phyloP scores from a whole-genome alignment of 2,113 vertebrate species.

The Gambusia holbrooki region DNA sequence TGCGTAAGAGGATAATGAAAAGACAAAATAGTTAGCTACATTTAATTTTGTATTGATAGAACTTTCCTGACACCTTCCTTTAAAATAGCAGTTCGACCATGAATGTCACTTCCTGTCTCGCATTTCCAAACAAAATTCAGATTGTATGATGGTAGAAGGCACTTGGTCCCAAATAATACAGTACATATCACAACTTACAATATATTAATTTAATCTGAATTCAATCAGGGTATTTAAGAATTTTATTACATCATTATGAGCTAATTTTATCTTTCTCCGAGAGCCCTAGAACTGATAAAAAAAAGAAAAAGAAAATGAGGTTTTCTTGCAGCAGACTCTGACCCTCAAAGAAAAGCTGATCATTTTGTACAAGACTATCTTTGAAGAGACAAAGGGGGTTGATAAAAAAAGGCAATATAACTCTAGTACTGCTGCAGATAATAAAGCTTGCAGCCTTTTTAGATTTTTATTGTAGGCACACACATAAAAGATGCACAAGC shows the following conservation, averaged over 20 bases:
- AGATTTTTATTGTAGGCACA: constrained; percentile 1
- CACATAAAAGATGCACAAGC: constrained; percentile 9
- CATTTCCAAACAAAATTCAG: no score
- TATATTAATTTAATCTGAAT: not conserved
- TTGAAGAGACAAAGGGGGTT: constrained; percentile 4
- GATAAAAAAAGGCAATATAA: constrained; percentile 31
- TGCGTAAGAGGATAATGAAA: no score
- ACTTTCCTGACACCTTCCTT: no score
- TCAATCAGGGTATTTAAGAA: not conserved
- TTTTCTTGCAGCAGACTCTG: constrained; percentile 33
- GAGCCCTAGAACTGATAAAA: constrained; percentile 17
- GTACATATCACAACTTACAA: not conserved
- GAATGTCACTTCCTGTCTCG: no score
- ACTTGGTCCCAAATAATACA: not conserved
- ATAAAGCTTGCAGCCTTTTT: not conserved
- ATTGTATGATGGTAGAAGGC: no score
- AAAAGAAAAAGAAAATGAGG: constrained; percentile 7
- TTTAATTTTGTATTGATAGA: no score
- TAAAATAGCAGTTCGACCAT: no score
- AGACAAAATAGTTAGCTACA: no score
- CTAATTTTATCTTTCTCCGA: not conserved
- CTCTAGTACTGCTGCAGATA: constrained; percentile 1
- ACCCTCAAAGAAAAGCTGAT: constrained; percentile 15
- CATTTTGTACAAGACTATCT: constrained; percentile 15
- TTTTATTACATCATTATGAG: not conserved